These are phyloP conservation scores for Aurelia aurita DNA, from an alignment of 30 jellyfish, hydroid and myxozoan genomes.

Conservation along the genomic window DNA sequence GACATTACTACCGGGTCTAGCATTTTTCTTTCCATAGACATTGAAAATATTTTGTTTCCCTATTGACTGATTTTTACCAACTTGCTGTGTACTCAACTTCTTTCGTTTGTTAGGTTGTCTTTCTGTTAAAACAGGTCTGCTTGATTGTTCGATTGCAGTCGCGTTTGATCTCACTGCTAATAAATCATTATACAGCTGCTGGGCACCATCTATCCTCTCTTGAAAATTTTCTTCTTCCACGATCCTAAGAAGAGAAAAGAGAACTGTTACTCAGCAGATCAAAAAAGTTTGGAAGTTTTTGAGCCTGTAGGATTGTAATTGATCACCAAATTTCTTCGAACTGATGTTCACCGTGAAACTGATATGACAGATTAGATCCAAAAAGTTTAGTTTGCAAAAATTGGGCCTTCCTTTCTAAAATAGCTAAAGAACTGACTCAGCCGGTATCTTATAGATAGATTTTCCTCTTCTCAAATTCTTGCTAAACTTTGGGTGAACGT, in stretches of 20 bases:
- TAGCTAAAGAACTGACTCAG: too few species aligned
- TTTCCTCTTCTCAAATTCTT: too few species aligned
- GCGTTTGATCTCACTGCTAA: conserved; percentile 53
- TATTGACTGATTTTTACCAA: not conserved
- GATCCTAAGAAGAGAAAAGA: not conserved
- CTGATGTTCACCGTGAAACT: too few species aligned
- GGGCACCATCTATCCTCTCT: conserved; percentile 65
- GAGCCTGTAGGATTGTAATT: too few species aligned
- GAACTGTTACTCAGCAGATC: too few species aligned
- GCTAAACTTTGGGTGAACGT: too few species aligned
- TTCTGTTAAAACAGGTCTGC: conserved; percentile 8
- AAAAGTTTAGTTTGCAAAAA: too few species aligned
- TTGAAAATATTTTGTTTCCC: not conserved
- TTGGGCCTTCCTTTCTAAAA: too few species aligned
- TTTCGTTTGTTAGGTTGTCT: not conserved
- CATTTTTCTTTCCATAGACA: not conserved
- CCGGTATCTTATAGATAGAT: too few species aligned
- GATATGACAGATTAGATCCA: too few species aligned
- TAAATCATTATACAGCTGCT: conserved; percentile 26
- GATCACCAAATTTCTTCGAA: too few species aligned
- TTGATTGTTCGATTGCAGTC: conserved; percentile 27
- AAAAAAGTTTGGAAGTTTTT: too few species aligned
- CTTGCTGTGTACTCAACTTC: not conserved
- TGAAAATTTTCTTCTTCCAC: conserved; percentile 34
- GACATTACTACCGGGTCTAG: not conserved